Base-by-base conservation (phyloP, 2,113 vertebrate species). In the Amblyornis subalaris region DNA sequence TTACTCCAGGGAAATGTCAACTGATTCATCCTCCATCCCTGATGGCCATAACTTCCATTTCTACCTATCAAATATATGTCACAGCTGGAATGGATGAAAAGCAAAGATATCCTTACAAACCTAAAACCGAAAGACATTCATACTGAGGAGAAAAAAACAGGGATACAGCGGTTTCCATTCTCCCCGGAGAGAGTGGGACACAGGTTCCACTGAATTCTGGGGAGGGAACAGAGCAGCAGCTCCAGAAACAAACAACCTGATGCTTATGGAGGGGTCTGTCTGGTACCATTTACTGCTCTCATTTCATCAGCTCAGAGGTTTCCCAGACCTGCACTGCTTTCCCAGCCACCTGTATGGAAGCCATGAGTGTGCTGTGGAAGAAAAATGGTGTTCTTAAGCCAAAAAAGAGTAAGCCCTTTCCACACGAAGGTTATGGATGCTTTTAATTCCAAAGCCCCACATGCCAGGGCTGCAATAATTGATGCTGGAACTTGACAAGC, bases 381-480 rank as follows among this genome's bases (percentile, higher is more conserved):
- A 83, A 81, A 94, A 93, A 89, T 64, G 15, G 21, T 42, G 36
- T 76, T 77, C 69, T 80, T 36, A 24, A 86, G 47, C 62, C 89
- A 77, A 72, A 54, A 54, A 89, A 78, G 29, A 57, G 44, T 33
- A 36, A 96, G 65, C 79, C 50, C 66, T 88, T 91, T 91, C 57
- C 57, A 29, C 66, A 48, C 73, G 90, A 92, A 84, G 96, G 87
- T 95, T 95, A 93, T 80, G 58, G 78, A 93, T 94, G 94, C 76
- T 92, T 97, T 93, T 96, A 96, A 96, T 96, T 96, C 85, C 89
- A 79, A 76, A 94, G 70, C 54, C 73, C 62, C 13, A 1, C 21
- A 74, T 85, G 87, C 66, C 82, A 87, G 55, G 33, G 45, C 73
- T 89, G 89, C 89, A 91, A 71, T 79, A 94, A 96, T 61, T 93